Base-by-base conservation (phyloP, 2,888 invertebrate genomes). In the Halocaridina rubra region DNA sequence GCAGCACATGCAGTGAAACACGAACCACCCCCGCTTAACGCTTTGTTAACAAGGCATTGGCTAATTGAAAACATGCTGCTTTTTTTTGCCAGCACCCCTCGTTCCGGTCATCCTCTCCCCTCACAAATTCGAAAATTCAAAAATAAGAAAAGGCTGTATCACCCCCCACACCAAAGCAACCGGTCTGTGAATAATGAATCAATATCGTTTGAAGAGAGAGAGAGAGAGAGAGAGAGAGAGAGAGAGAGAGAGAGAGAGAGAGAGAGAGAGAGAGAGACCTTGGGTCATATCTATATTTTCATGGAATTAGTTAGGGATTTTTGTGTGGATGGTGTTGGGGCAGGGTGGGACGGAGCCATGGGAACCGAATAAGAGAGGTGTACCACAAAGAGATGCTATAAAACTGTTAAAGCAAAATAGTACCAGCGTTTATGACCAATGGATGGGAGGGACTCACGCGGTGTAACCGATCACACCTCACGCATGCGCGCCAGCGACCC, bases 21-120 rank as follows among this genome's bases (percentile, higher is more conserved):
- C 53, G 53, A 53, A 53, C 53, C 53, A n/a, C 53, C 53, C n/a
- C 53, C 19, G 53, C 53, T 53, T 53, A 53, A 53, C 53, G 53
- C 53, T 59, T 19, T 76, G 75, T 59, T 76, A 76, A 59, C 75
- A 53, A 75, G 59, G 57, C 27, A 7, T 77, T 16, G 19, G 24
- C 76, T 77, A 77, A 77, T 77, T 77, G 76, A 77, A 61, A 77
- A n/a, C n/a, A n/a, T n/a, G n/a, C n/a, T n/a, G n/a, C n/a, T n/a
- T n/a, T n/a, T n/a, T n/a, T n/a, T n/a, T n/a, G n/a, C n/a, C n/a
- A n/a, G n/a, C n/a, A n/a, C n/a, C n/a, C n/a, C n/a, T n/a, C n/a
- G n/a, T n/a, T n/a, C n/a, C n/a, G n/a, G n/a, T n/a, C n/a, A n/a
- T n/a, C n/a, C n/a, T n/a, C n/a, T n/a, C n/a, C n/a, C n/a, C n/a